Evolutionary conservation across 1,140 invertebrate species (phyloP), one percentile per base, ranked within the genome.

Genomic region (Cydia fagiglandana): DNA sequence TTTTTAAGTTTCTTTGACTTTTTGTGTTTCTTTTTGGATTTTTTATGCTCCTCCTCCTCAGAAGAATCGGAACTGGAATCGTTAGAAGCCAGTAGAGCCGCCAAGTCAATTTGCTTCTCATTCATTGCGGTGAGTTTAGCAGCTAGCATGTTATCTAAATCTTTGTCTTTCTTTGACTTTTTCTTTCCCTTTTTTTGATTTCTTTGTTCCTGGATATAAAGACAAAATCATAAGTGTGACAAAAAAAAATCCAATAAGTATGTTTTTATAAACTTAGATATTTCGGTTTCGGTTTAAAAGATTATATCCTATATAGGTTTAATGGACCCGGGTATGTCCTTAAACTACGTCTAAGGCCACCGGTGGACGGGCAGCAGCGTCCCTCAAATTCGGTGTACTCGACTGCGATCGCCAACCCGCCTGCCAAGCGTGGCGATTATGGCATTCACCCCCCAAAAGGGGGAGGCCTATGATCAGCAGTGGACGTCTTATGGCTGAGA

Each of bases 81-180:
- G 77, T 90, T 85, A 64, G 86, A 89, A 61, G 81, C 87, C 1
- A 91, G 81, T 75, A 90, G 84, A 79, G 92, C 90, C 68, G 86
- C 85, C 74, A 93, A 81, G 80, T 89, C 83, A 30, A 90, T 77
- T 77, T 93, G 85, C 77, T 91, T 87, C 76, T 86, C 88, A 78
- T 91, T 91, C 47, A 94, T 84, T 78, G 93, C 88, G 86, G 90
- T 94, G 77, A 94, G 89, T 86, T 94, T 95, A 76, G 93, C 92
- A 79, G 94, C 93, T 74, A 95, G 87, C 47, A 93, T 90, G 76
- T 92, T 91, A 84, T 94, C 94, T 47, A 95, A 81, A 77, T 93
- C 91, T 56, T 91, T 87, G 64, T 88, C 88, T 79, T 92, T 91
- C 75, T 93, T 94, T 2, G 90, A 83, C 84, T 95, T 94, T 76